These are phyloP conservation scores for Mimumesa dahlbomi DNA, from an alignment of 2,888 invertebrate genomes.

Conservation along the genomic window DNA sequence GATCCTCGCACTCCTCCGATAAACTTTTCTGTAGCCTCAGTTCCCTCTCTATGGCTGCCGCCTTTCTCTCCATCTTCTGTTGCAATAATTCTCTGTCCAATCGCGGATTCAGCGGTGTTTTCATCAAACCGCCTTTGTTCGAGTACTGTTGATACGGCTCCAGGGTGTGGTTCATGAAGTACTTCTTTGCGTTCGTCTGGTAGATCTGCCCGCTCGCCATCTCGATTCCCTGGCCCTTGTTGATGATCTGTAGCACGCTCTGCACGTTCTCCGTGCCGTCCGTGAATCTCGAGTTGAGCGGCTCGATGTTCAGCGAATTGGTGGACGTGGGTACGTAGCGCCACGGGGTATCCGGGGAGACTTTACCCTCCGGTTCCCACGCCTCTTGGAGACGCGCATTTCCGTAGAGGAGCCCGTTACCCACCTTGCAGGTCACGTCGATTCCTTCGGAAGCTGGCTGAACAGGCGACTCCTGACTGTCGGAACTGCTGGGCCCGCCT, in stretches of 20 bases:
- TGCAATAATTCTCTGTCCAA: conserved; percentile 73
- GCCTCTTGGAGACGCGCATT: conserved; percentile 78
- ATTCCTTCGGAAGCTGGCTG: conserved; percentile 68
- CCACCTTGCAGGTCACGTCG: conserved; percentile 71
- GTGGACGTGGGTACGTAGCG: conserved; percentile 74
- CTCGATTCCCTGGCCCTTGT: conserved; percentile 75
- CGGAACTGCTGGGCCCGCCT: conserved; percentile 67
- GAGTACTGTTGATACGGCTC: conserved; percentile 75
- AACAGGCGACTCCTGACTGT: conserved; percentile 68
- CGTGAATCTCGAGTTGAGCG: conserved; percentile 65
- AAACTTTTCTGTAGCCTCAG: conserved; percentile 85
- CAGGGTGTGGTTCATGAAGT: conserved; percentile 76
- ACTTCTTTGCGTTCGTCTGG: conserved; percentile 75
- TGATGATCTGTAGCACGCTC: conserved; percentile 76
- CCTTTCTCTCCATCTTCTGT: conserved; percentile 76
- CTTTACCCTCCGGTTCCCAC: conserved; percentile 77
- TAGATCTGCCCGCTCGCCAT: conserved; percentile 74
- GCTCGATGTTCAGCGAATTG: conserved; percentile 71
- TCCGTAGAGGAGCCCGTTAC: conserved; percentile 76
- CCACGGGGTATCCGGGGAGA: conserved; percentile 78
- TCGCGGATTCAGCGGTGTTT: conserved; percentile 67
- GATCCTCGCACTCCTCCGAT: conserved; percentile 89
- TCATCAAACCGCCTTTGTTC: conserved; percentile 66
- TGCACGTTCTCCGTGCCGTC: conserved; percentile 73
- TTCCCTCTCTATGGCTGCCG: conserved; percentile 82